Base-by-base conservation (phyloP, 2,888 invertebrate species). In the Cheilosia urbana region DNA sequence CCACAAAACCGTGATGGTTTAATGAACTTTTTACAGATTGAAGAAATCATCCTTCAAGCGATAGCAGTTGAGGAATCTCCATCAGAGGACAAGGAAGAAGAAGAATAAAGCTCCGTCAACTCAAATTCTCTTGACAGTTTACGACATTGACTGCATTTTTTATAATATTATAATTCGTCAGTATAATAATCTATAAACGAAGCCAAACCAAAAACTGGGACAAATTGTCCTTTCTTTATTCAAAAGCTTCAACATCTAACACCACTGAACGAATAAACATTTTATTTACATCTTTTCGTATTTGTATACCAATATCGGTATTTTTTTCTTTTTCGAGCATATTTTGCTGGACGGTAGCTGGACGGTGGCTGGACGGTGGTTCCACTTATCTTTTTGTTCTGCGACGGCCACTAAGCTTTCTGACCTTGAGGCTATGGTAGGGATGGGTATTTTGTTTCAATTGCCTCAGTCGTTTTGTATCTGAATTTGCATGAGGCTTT, bases 21-120 rank as follows among this genome's bases (percentile, higher is more conserved):
- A 58, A 42, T 24, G 24, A 34, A 47, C 62, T 65, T n/a, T 65
- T 87, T 79, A 19, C 55, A 90, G 90, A 87, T 90, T 55, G 92
- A 92, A 87, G 92, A 92, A 82, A 90, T 92, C 24, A 90, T 90
- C 78, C 79, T 92, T 55, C 92, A 91, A 81, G 91, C 92, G 34
- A 90, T 91, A 89, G 88, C 90, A 17, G 57, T 80, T 49, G 68
- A 65, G 5, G 62, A 76, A 27, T 13, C 60, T 37, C 34, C 66
- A n/a, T n/a, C n/a, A 7, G 57, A 66, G 17, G 58, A 72, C 11
- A 71, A 79, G 27, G 65, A 66, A 0, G 66, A 55, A 34, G 57
- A 65, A 11, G 15, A 57, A 19, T 68, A 53, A 57, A 27, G 4
- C 21, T 7, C 17, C 15, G 30, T 30, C 42, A n/a, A 27, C 13